Percentiles rank a stretch among this genome's conserved stretches.
phyloP scores from a whole-genome alignment of 2,797 vertebrate species.

The Limnodromus scolopaceus region DNA sequence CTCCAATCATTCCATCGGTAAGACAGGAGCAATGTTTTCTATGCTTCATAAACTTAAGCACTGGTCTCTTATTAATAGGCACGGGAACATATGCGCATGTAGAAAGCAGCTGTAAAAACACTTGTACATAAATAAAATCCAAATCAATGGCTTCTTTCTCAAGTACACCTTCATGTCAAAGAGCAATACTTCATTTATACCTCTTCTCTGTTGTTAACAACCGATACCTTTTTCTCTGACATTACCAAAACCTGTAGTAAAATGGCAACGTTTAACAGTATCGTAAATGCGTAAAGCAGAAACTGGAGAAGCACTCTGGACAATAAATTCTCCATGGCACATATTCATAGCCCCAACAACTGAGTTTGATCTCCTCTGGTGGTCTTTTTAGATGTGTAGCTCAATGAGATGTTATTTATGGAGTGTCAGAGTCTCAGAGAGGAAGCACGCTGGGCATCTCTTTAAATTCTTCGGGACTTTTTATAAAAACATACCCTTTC shows the following conservation, averaged over 20 bases:
- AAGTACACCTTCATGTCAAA: not conserved
- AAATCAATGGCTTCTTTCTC: not conserved
- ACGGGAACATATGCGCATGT: not conserved
- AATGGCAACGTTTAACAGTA: not conserved
- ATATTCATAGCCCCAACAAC: not conserved
- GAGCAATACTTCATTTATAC: not conserved
- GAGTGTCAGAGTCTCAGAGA: not conserved
- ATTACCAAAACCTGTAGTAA: conserved; percentile 19
- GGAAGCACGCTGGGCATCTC: not conserved
- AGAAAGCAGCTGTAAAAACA: conserved; percentile 48
- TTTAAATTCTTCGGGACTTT: not conserved
- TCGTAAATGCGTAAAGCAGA: not conserved
- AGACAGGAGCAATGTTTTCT: not conserved
- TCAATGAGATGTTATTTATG: conserved; percentile 38
- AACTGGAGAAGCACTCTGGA: not conserved
- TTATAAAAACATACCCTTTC: not conserved
- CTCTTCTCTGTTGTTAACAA: not conserved
- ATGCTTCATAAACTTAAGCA: not conserved
- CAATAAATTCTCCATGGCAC: not conserved
- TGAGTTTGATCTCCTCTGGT: not conserved
- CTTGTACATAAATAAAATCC: not conserved
- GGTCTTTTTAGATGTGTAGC: not conserved
- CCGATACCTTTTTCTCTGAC: not conserved
- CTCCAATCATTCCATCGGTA: not conserved
- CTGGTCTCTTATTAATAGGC: conserved; percentile 9